Evolutionary conservation across 2,113 vertebrate genomes (phyloP), one percentile per base, ranked within the genome.

Genomic region (Rhinoderma darwinii): DNA sequence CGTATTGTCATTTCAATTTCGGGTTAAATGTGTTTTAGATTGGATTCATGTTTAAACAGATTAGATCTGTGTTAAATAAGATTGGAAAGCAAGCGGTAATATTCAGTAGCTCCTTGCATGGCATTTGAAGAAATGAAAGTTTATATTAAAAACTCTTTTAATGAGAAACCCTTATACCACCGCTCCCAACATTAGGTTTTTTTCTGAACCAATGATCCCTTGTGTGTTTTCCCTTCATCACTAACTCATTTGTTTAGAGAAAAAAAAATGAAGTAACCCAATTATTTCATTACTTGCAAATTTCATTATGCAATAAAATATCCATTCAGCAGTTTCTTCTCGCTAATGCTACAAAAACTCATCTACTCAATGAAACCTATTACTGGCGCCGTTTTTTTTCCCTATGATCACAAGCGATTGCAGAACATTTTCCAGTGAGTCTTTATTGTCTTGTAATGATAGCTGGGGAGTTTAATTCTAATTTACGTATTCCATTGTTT

Each of bases 401-500:
- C 61, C 63, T 88, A 84, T 88, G 90, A 92, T 94, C 91, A 91
- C 89, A 89, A 91, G 91, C 92, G 89, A 93, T 88, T 92, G 88
- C 89, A 94, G 88, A 90, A 91, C 90, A 89, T 93, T 94, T 92
- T 92, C 92, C 84, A 91, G 88, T 90, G 90, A 91, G 89, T 92
- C 91, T 94, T 94, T 94, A 95, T 94, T 93, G 94, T 90, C 93
- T 92, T 91, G 91, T 93, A 93, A 96, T 93, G 92, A 93, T 92
- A 90, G 91, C 88, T 93, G 92, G 88, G 90, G 92, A 93, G 92
- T 95, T 94, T 95, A 94, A 93, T 94, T 93, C 93, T 94, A 95
- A 95, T 95, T 96, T 95, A 95, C 95, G 92, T 92, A 93, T 93
- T 90, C 90, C 89, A 93, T 92, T 89, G 50, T 94, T 92, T 94